Evolutionary conservation across 2,113 vertebrate genomes (phyloP).

Genomic region (Odocoileus hemionus): DNA sequence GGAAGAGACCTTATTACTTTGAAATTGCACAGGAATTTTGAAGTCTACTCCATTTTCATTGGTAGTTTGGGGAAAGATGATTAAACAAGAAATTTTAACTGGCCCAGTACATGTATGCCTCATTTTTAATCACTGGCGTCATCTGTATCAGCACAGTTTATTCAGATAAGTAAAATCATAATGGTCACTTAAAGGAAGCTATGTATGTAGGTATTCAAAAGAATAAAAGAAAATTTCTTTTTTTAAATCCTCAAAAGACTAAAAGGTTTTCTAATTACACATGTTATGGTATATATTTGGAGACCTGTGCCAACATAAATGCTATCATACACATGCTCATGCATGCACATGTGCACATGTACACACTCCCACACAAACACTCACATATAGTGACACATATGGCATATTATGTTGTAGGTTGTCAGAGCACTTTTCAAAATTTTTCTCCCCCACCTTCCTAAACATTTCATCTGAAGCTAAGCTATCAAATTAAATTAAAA

Average conservation of each 20-base stretch:
- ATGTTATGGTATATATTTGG: not conserved
- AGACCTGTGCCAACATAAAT: not conserved
- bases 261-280: not conserved
- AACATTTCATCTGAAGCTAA: not conserved
- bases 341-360: not conserved
- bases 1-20: not conserved
- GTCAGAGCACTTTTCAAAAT: not conserved
- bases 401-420: not conserved
- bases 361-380: not conserved
- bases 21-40: not conserved
- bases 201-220: not conserved
- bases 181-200: not conserved
- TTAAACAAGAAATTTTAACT: not conserved
- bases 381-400: not conserved
- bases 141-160: not conserved
- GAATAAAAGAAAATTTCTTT: not conserved
- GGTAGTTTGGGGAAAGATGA: not conserved
- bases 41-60: not conserved
- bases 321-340: not conserved
- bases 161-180: not conserved
- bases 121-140: conserved; percentile 9
- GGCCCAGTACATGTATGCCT: not conserved
- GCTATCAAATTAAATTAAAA: conserved; percentile 25
- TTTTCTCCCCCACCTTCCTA: not conserved
- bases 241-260: not conserved